These are phyloP conservation scores for Dynastes tityus DNA, from an alignment of 2,888 invertebrate genomes.

Conservation along the genomic window DNA sequence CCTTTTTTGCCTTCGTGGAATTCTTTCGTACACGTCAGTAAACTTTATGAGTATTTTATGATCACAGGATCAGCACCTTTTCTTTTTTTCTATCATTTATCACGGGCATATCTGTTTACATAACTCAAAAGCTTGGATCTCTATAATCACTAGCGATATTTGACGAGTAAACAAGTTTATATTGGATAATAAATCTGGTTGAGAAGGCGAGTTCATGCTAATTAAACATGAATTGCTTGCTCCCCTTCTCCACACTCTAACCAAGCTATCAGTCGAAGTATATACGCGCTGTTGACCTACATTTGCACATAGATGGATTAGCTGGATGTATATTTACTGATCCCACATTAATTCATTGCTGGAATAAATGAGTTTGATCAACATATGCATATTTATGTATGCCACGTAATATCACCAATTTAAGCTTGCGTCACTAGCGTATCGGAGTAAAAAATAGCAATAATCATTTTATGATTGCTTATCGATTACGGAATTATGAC, in stretches of 20 bases:
- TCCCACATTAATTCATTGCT: too few species aligned
- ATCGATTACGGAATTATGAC: too few species aligned
- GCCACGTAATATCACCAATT: too few species aligned
- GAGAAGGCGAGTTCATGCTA: background rate
- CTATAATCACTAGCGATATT: background rate
- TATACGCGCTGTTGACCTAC: background rate
- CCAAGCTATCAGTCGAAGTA: background rate
- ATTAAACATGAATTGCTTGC: background rate
- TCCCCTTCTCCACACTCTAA: background rate
- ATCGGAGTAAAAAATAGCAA: too few species aligned
- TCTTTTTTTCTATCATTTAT: background rate
- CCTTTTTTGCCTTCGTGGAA: background rate
- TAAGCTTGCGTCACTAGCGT: too few species aligned
- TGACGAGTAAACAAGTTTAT: background rate
- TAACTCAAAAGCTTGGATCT: slow-evolving; percentile 5
- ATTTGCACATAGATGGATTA: background rate
- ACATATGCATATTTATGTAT: too few species aligned
- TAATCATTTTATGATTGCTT: too few species aligned
- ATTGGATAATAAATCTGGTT: background rate
- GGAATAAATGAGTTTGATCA: too few species aligned
- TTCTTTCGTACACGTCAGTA: background rate
- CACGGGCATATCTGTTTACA: background rate
- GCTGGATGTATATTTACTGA: too few species aligned
- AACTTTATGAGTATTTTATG: slow-evolving; percentile 1
- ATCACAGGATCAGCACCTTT: background rate